Evolutionary conservation across 2,797 vertebrate genomes (phyloP), one percentile per base, ranked within the genome.

Genomic region (Poecilia picta): DNA sequence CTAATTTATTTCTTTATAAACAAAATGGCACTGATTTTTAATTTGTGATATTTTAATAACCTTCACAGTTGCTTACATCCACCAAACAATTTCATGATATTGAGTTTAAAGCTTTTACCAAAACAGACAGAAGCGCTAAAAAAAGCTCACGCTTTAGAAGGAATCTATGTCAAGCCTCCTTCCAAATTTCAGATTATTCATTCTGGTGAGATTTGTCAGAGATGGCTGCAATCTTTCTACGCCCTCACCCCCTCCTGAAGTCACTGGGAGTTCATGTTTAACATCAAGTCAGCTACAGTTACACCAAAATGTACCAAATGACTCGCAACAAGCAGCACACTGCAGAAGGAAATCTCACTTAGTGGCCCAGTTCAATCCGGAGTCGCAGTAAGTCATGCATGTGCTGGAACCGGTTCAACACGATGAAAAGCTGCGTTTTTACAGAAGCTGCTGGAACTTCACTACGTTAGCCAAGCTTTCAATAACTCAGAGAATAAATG

Each of bases 201-300:
- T 7, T 6, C 16, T 6, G 4, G 31, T 0, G 11, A 71, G 25
- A 43, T 23, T 12, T 31, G 10, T 53, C 59, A 51, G 72, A 78
- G 53, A 62, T 36, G 31, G 31, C 70, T 43, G 10, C 28, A n/a
- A 25, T 73, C 31, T 55, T 46, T 75, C 33, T 51, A 31, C 3
- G 8, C 5, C 18, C 15, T 41, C 23, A 12, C 5, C 47, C 41
- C n/a, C 6, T 39, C 23, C 53, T 41, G 25, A 43, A 62, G 66
- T 81, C 79, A 76, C 45, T 15, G 41, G 18, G 46, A 47, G 66
- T 72, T 81, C 74, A 73, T 33, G 1, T 59, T 36, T 25, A 81
- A 59, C 66, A 36, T 55, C 51, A 66, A 70, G 62, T 75, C 66
- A 62, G 51, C 72, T 51, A 20, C 68, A 45, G 47, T 55, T 43